Conservation (phyloP, 1,140 invertebrate species). For the Musca domestica region DNA sequence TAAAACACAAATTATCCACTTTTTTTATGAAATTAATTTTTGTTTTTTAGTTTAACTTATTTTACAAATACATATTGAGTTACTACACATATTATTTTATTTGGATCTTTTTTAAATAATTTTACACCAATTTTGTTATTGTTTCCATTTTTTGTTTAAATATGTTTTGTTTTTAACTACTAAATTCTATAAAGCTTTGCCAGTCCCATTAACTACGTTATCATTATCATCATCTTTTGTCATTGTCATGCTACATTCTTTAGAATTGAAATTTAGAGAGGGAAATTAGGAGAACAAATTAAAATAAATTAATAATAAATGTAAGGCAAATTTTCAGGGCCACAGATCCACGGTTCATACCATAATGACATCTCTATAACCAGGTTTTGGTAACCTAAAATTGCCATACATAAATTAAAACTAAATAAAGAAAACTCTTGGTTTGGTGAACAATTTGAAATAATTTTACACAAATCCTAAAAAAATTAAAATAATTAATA, state of each 20-base stretch:
- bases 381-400: too few relatives aligned
- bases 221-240: not conserved
- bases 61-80: not conserved
- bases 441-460: not conserved
- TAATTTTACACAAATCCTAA: not conserved
- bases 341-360: too few relatives aligned
- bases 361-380: too few relatives aligned
- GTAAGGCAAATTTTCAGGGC: too few relatives aligned
- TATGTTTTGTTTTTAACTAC: constrained; percentile 2
- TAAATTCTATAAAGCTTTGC: constrained; percentile 21
- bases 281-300: too few relatives aligned
- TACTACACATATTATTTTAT: not conserved
- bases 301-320: too few relatives aligned
- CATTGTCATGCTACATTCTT: not conserved
- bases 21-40: not conserved
- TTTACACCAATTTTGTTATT: constrained; percentile 15
- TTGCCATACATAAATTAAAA: too few relatives aligned
- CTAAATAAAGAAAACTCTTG: too few relatives aligned
- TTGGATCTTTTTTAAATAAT: constrained; percentile 4
- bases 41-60: not conserved
- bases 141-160: not conserved
- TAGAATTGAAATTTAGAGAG: constrained; percentile 1
- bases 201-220: constrained; percentile 10
- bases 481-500: not conserved
- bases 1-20: not conserved